Conservation (phyloP, 2,113 vertebrate species). For the Anser brachyrhynchus region DNA sequence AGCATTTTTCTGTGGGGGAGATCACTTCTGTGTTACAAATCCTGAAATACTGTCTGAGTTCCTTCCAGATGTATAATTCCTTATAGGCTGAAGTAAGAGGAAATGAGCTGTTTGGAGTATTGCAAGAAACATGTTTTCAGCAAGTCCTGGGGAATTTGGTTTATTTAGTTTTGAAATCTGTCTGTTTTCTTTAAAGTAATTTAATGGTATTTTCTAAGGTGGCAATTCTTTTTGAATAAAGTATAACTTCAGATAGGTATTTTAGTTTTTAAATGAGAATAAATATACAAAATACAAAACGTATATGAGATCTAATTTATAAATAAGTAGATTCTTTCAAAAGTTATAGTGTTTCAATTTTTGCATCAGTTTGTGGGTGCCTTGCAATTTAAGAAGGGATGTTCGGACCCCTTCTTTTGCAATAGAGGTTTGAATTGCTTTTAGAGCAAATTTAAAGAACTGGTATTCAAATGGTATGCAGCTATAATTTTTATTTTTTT, state of each 20-base stretch:
- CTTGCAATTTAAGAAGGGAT: not conserved
- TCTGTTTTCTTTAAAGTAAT: not conserved
- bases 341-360: not conserved
- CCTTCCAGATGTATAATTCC: not conserved
- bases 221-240: not conserved
- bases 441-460: not conserved
- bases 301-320: not conserved
- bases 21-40: no score
- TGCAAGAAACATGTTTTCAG: not conserved
- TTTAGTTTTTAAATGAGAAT: not conserved
- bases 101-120: not conserved
- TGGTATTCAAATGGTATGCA: not conserved
- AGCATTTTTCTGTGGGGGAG: no score
- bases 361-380: not conserved
- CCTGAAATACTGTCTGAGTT: no score
- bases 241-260: not conserved
- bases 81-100: not conserved
- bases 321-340: not conserved
- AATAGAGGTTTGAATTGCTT: not conserved
- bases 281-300: not conserved
- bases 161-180: not conserved
- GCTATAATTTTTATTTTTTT: not conserved
- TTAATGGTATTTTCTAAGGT: not conserved
- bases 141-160: not conserved
- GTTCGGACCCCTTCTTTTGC: not conserved